Evolutionary conservation across 2,888 invertebrate genomes (phyloP).

Genomic region (Ferdinandea cuprea): DNA sequence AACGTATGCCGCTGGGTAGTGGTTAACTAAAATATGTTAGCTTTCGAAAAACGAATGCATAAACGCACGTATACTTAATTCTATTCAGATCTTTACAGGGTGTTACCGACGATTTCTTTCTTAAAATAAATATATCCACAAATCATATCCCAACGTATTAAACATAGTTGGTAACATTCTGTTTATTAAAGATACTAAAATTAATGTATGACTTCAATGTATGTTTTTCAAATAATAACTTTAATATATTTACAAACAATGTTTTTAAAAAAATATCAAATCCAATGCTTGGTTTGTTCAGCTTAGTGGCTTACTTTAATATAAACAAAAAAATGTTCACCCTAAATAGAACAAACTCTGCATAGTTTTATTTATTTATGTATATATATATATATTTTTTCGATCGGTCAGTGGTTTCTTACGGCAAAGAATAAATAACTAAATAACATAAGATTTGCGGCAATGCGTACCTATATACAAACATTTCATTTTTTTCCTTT

Average conservation of each 20-base stretch:
- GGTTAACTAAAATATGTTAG: background rate
- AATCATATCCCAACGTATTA: no score
- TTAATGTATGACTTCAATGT: background rate
- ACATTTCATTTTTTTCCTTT: no score
- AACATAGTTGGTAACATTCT: no score
- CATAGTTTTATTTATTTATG: background rate
- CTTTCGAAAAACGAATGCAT: background rate
- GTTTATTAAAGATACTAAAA: background rate
- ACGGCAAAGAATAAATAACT: slow-evolving; percentile 26
- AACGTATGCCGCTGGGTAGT: slow-evolving; percentile 48
- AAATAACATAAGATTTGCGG: slow-evolving; percentile 29
- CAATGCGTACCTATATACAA: slow-evolving; percentile 52
- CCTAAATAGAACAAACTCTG: background rate
- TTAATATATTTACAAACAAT: slow-evolving; percentile 34
- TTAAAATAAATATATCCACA: no score
- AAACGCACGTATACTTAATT: background rate
- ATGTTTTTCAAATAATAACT: slow-evolving; percentile 1
- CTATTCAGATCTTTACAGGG: no score
- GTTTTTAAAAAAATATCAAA: background rate
- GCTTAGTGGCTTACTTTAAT: no score
- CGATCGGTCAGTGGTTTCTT: slow-evolving; percentile 2
- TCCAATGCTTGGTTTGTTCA: background rate
- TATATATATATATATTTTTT: background rate
- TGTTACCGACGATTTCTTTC: no score
- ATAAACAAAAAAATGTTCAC: background rate